Evolutionary conservation across 2,888 invertebrate genomes (phyloP).

Genomic region (Tetragnatha montana): DNA sequence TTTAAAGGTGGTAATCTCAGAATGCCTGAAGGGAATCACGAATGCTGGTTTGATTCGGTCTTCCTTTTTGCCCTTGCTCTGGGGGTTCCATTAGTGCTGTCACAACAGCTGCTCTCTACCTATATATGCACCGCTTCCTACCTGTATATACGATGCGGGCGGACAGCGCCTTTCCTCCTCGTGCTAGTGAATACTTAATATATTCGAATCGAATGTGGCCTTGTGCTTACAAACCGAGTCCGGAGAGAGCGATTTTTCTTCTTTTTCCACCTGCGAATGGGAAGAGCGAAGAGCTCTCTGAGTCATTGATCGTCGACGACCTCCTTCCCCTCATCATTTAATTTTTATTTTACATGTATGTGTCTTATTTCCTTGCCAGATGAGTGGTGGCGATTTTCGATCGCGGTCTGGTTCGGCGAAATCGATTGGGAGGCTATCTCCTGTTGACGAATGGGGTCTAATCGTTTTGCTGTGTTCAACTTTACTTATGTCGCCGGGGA

Average conservation of each 20-base stretch:
- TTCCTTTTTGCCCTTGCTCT: constrained; percentile 16
- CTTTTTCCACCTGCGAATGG: not conserved
- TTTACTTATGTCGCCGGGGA: no score
- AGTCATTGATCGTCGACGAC: constrained; percentile 62
- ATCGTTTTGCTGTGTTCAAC: no score
- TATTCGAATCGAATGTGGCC: constrained; percentile 39
- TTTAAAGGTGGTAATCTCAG: not conserved
- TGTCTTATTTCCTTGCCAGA: not conserved
- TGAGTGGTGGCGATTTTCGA: no score
- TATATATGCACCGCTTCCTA: no score
- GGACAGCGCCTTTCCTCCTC: constrained; percentile 43
- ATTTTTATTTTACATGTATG: constrained; percentile 15
- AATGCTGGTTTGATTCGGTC: not conserved
- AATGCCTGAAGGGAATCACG: not conserved
- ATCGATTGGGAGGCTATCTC: no score
- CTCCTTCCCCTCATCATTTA: constrained; percentile 18
- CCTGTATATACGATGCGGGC: constrained; percentile 49
- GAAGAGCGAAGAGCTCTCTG: not conserved
- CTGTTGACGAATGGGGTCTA: no score
- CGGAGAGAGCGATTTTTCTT: constrained; percentile 30
- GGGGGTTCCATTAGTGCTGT: constrained; percentile 11
- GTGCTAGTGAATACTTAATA: constrained; percentile 5
- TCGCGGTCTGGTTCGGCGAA: no score
- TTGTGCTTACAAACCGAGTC: constrained; percentile 65
- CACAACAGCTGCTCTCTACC: constrained; percentile 48